Percentiles rank a stretch among this genome's conserved stretches.
Evolutionary conservation across 2,888 invertebrate species (phyloP).

Genomic region (Microplitis manilae): DNA sequence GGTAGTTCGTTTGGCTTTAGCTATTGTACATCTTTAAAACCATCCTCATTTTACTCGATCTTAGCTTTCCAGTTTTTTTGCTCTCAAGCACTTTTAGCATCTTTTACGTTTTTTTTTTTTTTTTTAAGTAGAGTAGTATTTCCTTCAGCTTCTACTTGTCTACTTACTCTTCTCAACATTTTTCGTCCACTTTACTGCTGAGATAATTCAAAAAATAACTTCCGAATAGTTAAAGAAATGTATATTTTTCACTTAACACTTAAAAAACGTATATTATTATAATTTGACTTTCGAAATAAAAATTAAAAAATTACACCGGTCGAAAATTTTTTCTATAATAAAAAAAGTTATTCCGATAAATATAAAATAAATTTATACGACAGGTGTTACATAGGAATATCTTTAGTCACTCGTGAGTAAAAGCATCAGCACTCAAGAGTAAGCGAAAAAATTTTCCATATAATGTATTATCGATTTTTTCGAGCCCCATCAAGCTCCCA

Average conservation of each 20-base stretch:
- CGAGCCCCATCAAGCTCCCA: conserved; percentile 1
- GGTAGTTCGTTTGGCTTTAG: conserved; percentile 43
- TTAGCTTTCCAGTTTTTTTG: conserved; percentile 21
- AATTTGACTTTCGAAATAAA: background rate
- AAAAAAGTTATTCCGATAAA: background rate
- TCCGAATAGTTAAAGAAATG: background rate
- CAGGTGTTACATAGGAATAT: conserved; percentile 23
- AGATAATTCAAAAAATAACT: no score
- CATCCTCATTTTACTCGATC: conserved; percentile 19
- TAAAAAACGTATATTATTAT: background rate
- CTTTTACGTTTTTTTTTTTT: conserved; percentile 22
- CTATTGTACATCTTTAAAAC: conserved; percentile 32
- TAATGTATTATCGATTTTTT: conserved; percentile 17
- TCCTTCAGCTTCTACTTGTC: conserved; percentile 4
- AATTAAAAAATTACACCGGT: background rate
- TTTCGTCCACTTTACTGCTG: background rate
- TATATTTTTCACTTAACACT: background rate
- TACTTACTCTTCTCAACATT: background rate
- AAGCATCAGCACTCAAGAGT: background rate
- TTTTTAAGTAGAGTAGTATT: conserved; percentile 6
- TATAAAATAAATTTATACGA: conserved; percentile 21
- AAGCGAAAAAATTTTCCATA: conserved; percentile 9
- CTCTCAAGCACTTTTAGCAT: conserved; percentile 22
- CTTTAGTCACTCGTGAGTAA: background rate
- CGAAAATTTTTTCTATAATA: background rate